phyloP scores from a whole-genome alignment of 2,113 vertebrate species.

The Phyllopteryx taeniolatus region DNA sequence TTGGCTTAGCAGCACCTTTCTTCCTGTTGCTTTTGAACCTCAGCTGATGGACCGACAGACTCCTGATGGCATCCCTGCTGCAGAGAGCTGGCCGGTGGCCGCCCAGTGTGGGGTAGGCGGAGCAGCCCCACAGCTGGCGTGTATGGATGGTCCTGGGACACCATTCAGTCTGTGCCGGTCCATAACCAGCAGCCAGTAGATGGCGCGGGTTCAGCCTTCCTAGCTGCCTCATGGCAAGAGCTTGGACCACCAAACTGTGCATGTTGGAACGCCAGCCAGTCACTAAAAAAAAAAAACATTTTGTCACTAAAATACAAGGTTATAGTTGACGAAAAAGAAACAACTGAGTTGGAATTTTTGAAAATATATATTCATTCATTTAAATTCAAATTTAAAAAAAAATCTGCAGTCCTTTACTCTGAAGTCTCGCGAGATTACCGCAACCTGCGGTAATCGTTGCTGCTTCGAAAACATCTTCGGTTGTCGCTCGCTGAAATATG shows the following conservation, averaged over 20 bases:
- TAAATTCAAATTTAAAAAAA: too few species aligned
- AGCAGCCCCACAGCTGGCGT: slow-evolving; percentile 66
- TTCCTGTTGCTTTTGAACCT: slow-evolving; percentile 85
- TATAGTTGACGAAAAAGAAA: neutral
- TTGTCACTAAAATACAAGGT: slow-evolving; percentile 21
- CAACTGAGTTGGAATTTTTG: neutral
- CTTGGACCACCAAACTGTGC: slow-evolving; percentile 68
- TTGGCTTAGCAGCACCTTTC: slow-evolving; percentile 58
- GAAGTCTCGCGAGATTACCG: neutral
- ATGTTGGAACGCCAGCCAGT: slow-evolving; percentile 51
- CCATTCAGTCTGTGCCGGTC: slow-evolving; percentile 44
- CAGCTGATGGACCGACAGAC: slow-evolving; percentile 60
- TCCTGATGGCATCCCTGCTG: slow-evolving; percentile 47
- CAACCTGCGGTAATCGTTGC: neutral
- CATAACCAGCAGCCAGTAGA: slow-evolving; percentile 54
- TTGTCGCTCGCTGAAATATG: neutral
- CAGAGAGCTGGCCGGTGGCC: slow-evolving; percentile 35
- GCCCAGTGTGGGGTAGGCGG: slow-evolving; percentile 17
- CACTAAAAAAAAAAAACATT: slow-evolving; percentile 5
- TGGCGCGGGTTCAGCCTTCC: slow-evolving; percentile 56
- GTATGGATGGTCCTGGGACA: slow-evolving; percentile 67
- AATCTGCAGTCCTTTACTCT: neutral
- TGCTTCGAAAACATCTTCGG: neutral
- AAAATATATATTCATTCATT: neutral
- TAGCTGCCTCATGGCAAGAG: slow-evolving; percentile 67